Percentiles rank a stretch among this genome's conserved stretches.
phyloP scores from a whole-genome alignment of 1,140 invertebrate genomes.

The Riptortus pedestris region DNA sequence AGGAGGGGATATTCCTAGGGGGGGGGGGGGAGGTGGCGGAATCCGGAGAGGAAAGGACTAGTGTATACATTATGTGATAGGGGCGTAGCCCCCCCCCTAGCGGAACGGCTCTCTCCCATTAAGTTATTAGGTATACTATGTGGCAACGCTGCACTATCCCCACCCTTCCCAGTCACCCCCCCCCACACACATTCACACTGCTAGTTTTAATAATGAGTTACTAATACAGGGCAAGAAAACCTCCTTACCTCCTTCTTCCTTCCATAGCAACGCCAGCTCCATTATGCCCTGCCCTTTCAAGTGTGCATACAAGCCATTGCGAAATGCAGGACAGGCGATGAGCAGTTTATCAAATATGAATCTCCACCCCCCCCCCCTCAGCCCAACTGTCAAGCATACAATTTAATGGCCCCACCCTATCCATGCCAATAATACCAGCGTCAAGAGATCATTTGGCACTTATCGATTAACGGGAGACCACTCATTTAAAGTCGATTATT shows the following conservation, averaged over 20 bases:
- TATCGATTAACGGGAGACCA: too few relatives aligned
- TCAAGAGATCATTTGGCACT: too few relatives aligned
- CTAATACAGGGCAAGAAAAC: too few relatives aligned
- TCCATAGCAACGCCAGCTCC: too few relatives aligned
- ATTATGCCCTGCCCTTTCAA: neutral
- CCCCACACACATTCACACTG: neutral
- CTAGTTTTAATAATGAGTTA: conserved; percentile 8
- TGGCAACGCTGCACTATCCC: conserved; percentile 11
- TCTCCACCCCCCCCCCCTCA: too few relatives aligned
- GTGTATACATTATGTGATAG: conserved; percentile 15
- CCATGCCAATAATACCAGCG: too few relatives aligned
- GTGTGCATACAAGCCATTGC: neutral
- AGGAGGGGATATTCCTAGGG: neutral
- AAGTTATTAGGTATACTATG: conserved; percentile 17
- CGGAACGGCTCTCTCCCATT: conserved; percentile 5
- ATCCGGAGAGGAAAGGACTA: neutral
- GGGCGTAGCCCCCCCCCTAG: conserved; percentile 13
- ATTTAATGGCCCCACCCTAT: too few relatives aligned
- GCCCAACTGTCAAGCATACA: too few relatives aligned
- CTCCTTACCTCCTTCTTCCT: too few relatives aligned
- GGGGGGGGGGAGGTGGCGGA: neutral
- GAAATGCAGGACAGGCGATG: too few relatives aligned
- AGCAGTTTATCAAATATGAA: too few relatives aligned
- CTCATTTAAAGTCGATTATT: too few relatives aligned
- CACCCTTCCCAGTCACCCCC: neutral